Evolutionary conservation across 2,797 vertebrate genomes (phyloP), one percentile per base, ranked within the genome.

Genomic region (Staurois parvus): DNA sequence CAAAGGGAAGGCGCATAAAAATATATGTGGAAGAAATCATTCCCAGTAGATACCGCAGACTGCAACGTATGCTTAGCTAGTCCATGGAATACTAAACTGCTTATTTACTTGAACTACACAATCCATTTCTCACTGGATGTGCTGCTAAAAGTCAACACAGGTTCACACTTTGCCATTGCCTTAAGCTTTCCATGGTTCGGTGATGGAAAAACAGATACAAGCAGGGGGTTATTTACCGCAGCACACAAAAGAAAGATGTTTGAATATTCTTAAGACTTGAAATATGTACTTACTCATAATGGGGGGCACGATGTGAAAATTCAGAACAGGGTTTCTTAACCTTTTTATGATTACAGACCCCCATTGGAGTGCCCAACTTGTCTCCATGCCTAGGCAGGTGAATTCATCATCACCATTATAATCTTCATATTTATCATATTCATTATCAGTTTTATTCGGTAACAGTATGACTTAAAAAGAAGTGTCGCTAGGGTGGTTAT

Each of bases 141-240:
- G 48, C 67, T 72, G 75, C 76, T 78, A 84, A 84, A 84, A 62
- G 66, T 70, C 73, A 72, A 72, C 67, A 77, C 26, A 70, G 78
- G 67, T 62, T 68, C 66, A 72, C 32, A 81, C 68, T 56, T 28
- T 52, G 10, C 42, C 69, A 11, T 11, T 21, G 73, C 66, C 45
- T 24, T 17, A n/a, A 77, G 74, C 73, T 56, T 76, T 76, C 40
- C 42, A 48, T 45, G 26, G 34, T 45, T 52, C 42, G 15, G 7
- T n/a, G 68, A 29, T 19, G n/a, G 48, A 56, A 40, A 79, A 72
- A 77, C 82, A 77, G 28, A 48, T 59, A 76, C 64, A 84, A 69
- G 69, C 48, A 56, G 72, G 11, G 24, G 30, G 56, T 37, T 70
- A 80, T 70, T 80, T 40, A 30, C 34, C 13, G 32, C 59, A 70